A percentile compares a stretch with the other conserved stretches of the same genome.
Conservation (phyloP, 2,113 vertebrate species). For the Fregata magnificens region DNA sequence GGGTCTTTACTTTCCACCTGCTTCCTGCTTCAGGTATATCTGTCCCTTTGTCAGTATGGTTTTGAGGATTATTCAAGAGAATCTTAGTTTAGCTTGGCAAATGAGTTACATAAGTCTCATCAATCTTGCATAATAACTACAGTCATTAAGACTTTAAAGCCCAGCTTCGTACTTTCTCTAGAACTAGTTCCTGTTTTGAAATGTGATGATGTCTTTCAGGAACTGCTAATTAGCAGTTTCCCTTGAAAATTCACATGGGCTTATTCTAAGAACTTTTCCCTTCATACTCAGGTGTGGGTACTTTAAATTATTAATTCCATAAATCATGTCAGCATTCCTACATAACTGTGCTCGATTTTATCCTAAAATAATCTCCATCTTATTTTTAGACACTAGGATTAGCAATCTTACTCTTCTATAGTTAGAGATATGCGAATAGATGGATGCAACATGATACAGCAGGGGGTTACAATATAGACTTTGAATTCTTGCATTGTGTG, state of each 20-base stretch:
- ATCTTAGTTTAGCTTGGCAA: conserved; percentile 19
- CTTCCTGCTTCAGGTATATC: background rate
- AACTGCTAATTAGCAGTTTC: conserved; percentile 57
- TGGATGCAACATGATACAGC: background rate
- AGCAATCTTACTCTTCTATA: background rate
- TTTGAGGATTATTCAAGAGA: background rate
- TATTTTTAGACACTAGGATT: conserved; percentile 1
- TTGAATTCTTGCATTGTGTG: background rate
- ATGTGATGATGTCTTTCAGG: conserved; percentile 48
- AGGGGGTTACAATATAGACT: background rate
- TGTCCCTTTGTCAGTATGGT: background rate
- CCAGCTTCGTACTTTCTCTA: conserved; percentile 28
- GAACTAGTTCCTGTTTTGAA: conserved; percentile 60
- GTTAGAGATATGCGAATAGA: background rate
- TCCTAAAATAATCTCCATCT: background rate
- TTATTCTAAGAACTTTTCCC: conserved; percentile 39
- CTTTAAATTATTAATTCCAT: conserved; percentile 63
- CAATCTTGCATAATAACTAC: conserved; percentile 35
- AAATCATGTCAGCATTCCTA: conserved; percentile 21
- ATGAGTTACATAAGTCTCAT: background rate
- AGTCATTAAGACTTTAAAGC: conserved; percentile 45
- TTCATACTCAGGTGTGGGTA: background rate
- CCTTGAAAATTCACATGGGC: conserved; percentile 46
- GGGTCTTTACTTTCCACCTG: background rate
- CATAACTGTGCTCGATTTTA: background rate